These are phyloP conservation scores for Campylomormyrus tamandua DNA, from an alignment of 2,113 vertebrate species.

Conservation along the genomic window DNA sequence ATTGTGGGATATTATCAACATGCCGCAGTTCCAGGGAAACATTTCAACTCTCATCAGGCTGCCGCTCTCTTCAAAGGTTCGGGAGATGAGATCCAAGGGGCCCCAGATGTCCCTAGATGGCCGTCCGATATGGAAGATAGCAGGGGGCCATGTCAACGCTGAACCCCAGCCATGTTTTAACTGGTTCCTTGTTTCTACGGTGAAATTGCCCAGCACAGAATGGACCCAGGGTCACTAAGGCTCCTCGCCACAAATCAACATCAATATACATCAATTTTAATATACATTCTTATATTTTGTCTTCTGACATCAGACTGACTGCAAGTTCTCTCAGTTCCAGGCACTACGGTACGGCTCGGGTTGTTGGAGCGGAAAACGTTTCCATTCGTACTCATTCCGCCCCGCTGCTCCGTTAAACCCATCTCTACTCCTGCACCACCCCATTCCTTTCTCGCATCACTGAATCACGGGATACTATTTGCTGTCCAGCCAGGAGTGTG, in stretches of 20 bases:
- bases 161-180: neutral
- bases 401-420: neutral
- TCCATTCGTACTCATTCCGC: neutral
- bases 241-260: neutral
- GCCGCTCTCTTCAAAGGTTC: neutral
- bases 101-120: neutral
- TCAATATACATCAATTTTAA: neutral
- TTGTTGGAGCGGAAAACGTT: neutral
- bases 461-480: neutral
- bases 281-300: neutral
- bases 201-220: neutral
- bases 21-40: neutral
- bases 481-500: neutral
- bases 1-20: constrained; percentile 8
- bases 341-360: neutral
- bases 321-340: neutral
- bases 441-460: neutral
- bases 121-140: neutral
- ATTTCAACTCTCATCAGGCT: neutral
- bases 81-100: neutral
- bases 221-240: neutral
- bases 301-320: neutral
- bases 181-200: neutral
- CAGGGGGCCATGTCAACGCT: neutral
- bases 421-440: neutral